Evolutionary conservation across 2,113 vertebrate genomes (phyloP).

Genomic region (Nyctereutes procyonoides): DNA sequence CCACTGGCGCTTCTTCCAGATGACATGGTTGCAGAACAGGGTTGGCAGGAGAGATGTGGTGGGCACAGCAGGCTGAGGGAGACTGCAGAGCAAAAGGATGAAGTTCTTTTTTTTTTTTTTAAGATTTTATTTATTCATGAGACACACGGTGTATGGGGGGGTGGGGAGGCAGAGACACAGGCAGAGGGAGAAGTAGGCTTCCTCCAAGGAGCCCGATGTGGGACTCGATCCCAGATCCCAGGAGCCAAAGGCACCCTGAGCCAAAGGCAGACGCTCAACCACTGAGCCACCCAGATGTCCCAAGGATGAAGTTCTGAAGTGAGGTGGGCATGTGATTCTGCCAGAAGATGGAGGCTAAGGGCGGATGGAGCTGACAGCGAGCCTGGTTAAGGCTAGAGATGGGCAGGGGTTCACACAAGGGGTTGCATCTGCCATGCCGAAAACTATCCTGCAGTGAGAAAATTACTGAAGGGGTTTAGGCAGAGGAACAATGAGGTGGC

Average conservation of each 20-base stretch:
- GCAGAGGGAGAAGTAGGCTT: no score
- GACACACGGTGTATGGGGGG: no score
- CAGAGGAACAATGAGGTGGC: not conserved
- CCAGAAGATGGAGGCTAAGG: not conserved
- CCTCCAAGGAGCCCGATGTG: no score
- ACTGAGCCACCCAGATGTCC: no score
- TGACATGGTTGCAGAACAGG: not conserved
- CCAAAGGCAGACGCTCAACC: no score
- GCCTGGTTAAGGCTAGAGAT: not conserved
- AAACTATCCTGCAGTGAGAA: not conserved
- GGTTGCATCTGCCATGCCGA: fast-evolving
- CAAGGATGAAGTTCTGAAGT: not conserved
- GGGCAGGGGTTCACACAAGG: not conserved
- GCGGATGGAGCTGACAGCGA: fast-evolving
- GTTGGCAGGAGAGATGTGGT: not conserved
- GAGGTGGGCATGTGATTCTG: not conserved
- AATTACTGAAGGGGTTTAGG: not conserved
- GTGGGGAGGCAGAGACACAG: no score
- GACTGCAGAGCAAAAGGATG: not conserved
- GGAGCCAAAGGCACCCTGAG: no score
- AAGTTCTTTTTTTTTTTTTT: no score
- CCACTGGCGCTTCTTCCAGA: not conserved
- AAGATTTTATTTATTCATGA: no score
- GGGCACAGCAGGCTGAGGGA: fast-evolving
- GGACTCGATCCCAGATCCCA: no score